Evolutionary conservation across 64 coral and sea anemone species (phyloP), one percentile per base, ranked within the genome.

Genomic region (Cladopsammia gracilis): DNA sequence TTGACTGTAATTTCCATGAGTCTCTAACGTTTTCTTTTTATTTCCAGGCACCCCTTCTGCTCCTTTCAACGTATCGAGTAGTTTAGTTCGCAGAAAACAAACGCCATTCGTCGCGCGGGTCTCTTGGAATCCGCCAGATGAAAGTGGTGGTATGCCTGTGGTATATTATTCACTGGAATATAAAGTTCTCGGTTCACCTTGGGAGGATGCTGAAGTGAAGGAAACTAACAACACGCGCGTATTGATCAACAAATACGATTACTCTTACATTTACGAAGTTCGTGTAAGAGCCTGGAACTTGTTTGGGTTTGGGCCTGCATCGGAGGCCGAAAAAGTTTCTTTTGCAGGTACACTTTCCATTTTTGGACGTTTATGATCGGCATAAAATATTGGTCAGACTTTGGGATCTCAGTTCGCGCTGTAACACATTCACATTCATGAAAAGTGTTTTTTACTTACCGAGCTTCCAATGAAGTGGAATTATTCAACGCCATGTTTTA

Each of bases 101-200:
- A 34, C 43, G 10, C 79, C 79, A 18, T 83, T 65, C 65, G 42
- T 48, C 20, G 57, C 20, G 9, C 4, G 61, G 61, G 15, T 83
- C 2, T 19, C 42, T 6, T 83, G 79, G 79, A 83, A n/a, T 45
- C 79, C 34, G 9, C 79, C 79, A 7, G 57, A 65, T 65, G 60
- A 83, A 23, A 50, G 65, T 44, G 79, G 79, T 43, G 79, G 60
- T 22, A 48, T 42, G 58, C 42, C 60, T 50, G 42, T 83, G 59
- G 8, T 62, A 61, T 42, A 83, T 9, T 83, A 83, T 61, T 47
- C 16, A 48, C 6, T 83, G 58, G 79, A 83, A 62, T 83, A 83
- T 20, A 83, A 83, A 66, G 59, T 65, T 65, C 18, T 9, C 18
- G 18, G 44, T 0, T 46, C 16, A 3, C 61, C 79, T 62, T 83